Evolutionary conservation across 1,140 invertebrate genomes (phyloP), one percentile per base, ranked within the genome.

Genomic region (Drosophila grimshawi): DNA sequence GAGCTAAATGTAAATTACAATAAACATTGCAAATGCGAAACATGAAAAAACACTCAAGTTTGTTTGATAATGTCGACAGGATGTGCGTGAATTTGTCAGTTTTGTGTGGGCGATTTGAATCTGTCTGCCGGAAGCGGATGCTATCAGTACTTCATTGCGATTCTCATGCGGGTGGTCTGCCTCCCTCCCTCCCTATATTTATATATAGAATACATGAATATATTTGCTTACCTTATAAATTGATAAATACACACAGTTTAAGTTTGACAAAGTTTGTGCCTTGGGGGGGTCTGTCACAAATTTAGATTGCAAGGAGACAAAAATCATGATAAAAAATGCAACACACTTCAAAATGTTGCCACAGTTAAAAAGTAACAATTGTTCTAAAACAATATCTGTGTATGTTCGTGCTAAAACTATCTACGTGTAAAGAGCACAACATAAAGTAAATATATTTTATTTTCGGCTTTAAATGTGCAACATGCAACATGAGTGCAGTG

Each of bases 41-140:
- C 83, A 86, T 55, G 83, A 74, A 78, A 86, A 88, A 74, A 80
- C 83, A 88, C 83, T 86, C 69, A 88, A 70, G 60, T 64, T 19
- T 51, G 59, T 63, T 60, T 75, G 72, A 70, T 69, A 62, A 64
- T 76, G 67, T 52, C 53, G 33, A 59, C 67, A 70, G 68, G 71
- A 88, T 80, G 62, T 80, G 68, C 63, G 69, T 77, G 48, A 67
- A 67, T 72, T 60, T 72, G 69, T 67, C 68, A 60, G 19, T n/a
- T 32, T 60, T 49, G 39, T 61, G 57, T 61, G 53, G 51, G 43
- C 51, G 43, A 27, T 7, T 3, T 19, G 7, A 19, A 27, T 4
- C 33, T 63, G 7, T 30, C 27, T 48, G 45, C 37, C 60, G 76
- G 71, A 78, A 78, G 19, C 60, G 76, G 43, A 78, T 75, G 60